Conservation (phyloP, 2,888 invertebrate genomes). For the Drosophila helvetica region DNA sequence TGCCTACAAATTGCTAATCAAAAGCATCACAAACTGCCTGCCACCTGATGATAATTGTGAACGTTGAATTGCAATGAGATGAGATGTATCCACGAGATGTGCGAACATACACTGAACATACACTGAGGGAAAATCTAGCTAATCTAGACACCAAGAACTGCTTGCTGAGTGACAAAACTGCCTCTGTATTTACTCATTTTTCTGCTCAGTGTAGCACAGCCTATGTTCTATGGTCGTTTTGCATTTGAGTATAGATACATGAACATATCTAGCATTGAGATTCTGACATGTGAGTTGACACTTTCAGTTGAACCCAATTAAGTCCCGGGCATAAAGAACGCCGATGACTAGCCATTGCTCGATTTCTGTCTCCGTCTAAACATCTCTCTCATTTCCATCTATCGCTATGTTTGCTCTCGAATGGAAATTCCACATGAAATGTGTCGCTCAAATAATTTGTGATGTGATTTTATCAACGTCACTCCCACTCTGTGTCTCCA, state of each 20-base stretch:
- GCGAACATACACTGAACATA: neutral
- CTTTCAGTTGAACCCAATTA: conserved; percentile 82
- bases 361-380: neutral
- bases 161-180: too few relatives aligned
- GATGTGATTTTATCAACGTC: conserved; percentile 3
- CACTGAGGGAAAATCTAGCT: neutral
- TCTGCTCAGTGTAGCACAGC: neutral
- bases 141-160: too few relatives aligned
- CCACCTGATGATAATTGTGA: conserved; percentile 1
- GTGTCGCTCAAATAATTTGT: neutral
- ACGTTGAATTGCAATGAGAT: neutral
- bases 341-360: conserved; percentile 51
- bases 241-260: conserved; percentile 45
- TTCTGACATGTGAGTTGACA: conserved; percentile 77
- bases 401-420: conserved; percentile 40
- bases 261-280: conserved; percentile 11
- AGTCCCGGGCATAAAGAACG: conserved; percentile 71
- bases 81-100: neutral
- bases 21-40: conserved; percentile 31
- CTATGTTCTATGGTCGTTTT: neutral
- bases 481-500: neutral
- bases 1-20: conserved; percentile 64
- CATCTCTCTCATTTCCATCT: neutral
- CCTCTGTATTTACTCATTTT: too few relatives aligned
- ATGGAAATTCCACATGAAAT: conserved; percentile 69